Evolutionary conservation across 2,888 invertebrate genomes (phyloP).

Genomic region (Cyrtodaria siliqua): DNA sequence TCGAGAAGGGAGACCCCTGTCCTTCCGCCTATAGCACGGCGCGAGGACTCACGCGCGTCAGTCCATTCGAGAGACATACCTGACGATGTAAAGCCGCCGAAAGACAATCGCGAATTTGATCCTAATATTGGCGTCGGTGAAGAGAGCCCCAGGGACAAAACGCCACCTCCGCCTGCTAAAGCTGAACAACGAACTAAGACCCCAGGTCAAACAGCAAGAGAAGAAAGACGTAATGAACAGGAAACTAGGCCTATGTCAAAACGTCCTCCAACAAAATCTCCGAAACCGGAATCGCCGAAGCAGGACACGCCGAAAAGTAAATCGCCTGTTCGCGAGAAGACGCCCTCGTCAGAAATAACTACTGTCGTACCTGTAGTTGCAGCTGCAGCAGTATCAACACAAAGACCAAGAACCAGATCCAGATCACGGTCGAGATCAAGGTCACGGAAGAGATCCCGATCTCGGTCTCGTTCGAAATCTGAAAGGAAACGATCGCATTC

Average conservation of each 20-base stretch:
- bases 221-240: background rate
- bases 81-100: conserved; percentile 49
- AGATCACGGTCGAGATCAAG: conserved; percentile 29
- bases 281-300: background rate
- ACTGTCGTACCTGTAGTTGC: conserved; percentile 48
- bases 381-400: conserved; percentile 16
- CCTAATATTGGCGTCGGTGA: conserved; percentile 56
- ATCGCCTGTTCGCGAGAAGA: background rate
- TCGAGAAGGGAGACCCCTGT: conserved; percentile 53
- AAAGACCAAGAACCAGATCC: conserved; percentile 24
- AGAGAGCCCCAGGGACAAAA: conserved; percentile 10
- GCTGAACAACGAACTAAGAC: conserved; percentile 9
- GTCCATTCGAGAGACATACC: conserved; percentile 10
- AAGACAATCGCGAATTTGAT: conserved; percentile 57
- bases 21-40: conserved; percentile 51
- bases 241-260: background rate
- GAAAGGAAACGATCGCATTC: conserved; percentile 29
- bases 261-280: too few relatives aligned
- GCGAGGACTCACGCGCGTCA: conserved; percentile 8
- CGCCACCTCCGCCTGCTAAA: conserved; percentile 15
- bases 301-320: background rate
- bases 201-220: conserved; percentile 7
- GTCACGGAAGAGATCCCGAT: conserved; percentile 9
- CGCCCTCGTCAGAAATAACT: background rate
- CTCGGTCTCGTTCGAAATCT: conserved; percentile 30